phyloP scores from a whole-genome alignment of 1,140 invertebrate genomes.

The Drosophila paulistorum region DNA sequence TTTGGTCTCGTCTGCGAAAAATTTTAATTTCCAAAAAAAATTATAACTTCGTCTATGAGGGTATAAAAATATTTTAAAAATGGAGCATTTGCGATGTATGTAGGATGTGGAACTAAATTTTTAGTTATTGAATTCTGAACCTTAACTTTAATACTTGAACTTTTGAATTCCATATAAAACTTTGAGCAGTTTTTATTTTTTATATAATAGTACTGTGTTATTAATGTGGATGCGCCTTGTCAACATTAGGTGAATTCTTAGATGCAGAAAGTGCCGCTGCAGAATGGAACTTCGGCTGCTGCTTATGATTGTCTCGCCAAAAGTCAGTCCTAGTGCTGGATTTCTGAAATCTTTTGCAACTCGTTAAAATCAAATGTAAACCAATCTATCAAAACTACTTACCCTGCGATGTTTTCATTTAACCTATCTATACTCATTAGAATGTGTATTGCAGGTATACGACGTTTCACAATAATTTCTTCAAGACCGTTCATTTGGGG shows the following conservation, averaged over 20 bases:
- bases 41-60: too few relatives aligned
- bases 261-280: conserved; percentile 1
- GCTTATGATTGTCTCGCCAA: conserved; percentile 37
- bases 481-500: conserved; percentile 90
- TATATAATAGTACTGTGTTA: background rate
- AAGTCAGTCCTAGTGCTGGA: conserved; percentile 56
- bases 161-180: too few relatives aligned
- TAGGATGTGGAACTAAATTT: too few relatives aligned
- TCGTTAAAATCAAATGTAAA: background rate
- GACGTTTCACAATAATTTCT: conserved; percentile 87
- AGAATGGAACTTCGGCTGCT: conserved; percentile 7
- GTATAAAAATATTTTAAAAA: too few relatives aligned
- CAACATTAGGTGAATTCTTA: conserved; percentile 40
- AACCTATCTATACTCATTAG: conserved; percentile 86
- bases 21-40: too few relatives aligned
- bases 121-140: too few relatives aligned
- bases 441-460: conserved; percentile 91
- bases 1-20: too few relatives aligned
- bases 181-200: conserved; percentile 22
- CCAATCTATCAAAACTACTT: background rate
- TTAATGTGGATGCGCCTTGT: conserved; percentile 32
- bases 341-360: conserved; percentile 47
- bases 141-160: too few relatives aligned
- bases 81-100: too few relatives aligned
- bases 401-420: conserved; percentile 84